Conservation (phyloP, 2,113 vertebrate species). For the Mesocricetus auratus region DNA sequence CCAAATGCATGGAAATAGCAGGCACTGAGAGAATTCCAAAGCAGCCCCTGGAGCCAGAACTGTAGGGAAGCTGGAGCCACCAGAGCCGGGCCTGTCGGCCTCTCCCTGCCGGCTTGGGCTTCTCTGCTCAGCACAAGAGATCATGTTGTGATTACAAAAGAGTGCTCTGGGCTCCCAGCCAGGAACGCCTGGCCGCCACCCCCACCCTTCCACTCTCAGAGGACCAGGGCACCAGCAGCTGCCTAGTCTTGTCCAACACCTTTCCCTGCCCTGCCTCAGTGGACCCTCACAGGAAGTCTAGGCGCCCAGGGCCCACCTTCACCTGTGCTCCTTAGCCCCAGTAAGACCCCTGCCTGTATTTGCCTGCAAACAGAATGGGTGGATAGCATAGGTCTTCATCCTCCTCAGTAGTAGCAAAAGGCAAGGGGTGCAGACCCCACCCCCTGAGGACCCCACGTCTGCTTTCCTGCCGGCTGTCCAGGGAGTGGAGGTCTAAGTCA, state of each 20-base stretch:
- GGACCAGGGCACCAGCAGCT: constrained; percentile 63
- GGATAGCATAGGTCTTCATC: not conserved
- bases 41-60: constrained; percentile 90
- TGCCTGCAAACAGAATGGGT: not conserved
- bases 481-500: not conserved
- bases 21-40: constrained; percentile 88
- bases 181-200: constrained; percentile 90
- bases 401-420: not conserved
- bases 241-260: constrained; percentile 65
- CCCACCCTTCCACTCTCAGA: constrained; percentile 89
- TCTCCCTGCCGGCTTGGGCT: constrained; percentile 86
- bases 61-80: constrained; percentile 85
- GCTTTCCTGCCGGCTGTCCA: not conserved
- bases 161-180: constrained; percentile 89
- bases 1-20: constrained; percentile 92
- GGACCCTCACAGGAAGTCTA: not conserved
- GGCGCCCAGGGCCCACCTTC: not conserved
- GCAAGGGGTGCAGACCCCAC: not conserved
- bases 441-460: not conserved
- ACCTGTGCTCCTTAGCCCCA: not conserved
- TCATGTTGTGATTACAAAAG: constrained; percentile 99
- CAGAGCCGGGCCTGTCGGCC: constrained; percentile 85
- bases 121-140: constrained; percentile 92
- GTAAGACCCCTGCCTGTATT: not conserved
- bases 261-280: constrained; percentile 33